Percentiles rank a stretch among this genome's conserved stretches.
phyloP scores from a whole-genome alignment of 2,113 vertebrate genomes.

The Eretmochelys imbricata region DNA sequence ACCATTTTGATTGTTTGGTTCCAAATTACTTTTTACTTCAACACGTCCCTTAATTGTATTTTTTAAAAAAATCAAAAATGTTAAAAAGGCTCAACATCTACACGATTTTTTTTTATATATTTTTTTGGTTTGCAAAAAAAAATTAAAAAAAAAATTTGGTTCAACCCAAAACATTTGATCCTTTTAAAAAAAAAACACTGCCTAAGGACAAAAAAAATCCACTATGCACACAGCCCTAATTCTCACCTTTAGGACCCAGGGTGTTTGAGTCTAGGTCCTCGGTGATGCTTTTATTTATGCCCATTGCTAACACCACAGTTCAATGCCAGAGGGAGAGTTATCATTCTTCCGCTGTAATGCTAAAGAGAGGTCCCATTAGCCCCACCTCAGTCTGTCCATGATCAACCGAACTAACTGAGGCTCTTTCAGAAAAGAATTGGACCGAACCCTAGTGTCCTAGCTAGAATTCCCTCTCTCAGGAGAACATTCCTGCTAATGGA shows the following conservation, averaged over 20 bases:
- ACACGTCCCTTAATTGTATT: neutral
- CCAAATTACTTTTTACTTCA: neutral
- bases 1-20: neutral
- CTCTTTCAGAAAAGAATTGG: neutral
- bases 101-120: neutral
- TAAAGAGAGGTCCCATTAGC: neutral
- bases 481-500: neutral
- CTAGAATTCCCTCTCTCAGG: neutral
- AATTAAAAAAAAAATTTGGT: neutral
- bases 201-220: neutral
- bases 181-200: neutral
- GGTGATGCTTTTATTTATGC: neutral
- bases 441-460: neutral
- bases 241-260: neutral
- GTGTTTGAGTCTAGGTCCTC: neutral
- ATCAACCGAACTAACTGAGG: neutral
- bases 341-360: neutral
- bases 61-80: neutral
- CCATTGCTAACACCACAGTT: neutral
- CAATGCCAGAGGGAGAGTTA: neutral
- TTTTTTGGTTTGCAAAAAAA: too few species aligned
- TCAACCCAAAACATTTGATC: neutral
- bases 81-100: neutral
- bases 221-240: neutral
- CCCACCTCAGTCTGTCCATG: neutral